A percentile compares a stretch with the other conserved stretches of the same genome.
These are phyloP conservation scores for Spilosoma lubricipeda DNA, from an alignment of 2,888 invertebrate genomes.

Conservation along the genomic window DNA sequence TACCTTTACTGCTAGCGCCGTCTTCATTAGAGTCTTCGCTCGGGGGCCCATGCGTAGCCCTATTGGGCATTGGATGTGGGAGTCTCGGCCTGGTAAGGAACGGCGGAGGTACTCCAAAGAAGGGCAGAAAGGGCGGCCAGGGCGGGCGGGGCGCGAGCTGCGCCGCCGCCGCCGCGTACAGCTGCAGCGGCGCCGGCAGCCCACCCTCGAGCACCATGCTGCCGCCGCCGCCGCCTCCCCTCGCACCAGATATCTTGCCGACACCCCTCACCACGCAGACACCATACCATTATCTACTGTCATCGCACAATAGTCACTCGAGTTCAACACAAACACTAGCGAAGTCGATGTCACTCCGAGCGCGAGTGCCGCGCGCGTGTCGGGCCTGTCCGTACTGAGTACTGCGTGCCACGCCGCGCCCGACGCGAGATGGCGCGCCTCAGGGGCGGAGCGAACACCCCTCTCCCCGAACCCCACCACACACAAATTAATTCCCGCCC, in stretches of 20 bases:
- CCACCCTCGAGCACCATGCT: slow-evolving; percentile 89
- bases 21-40: slow-evolving; percentile 86
- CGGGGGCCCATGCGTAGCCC: slow-evolving; percentile 83
- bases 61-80: slow-evolving; percentile 74
- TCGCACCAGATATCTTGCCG: slow-evolving; percentile 74
- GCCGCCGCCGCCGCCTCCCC: slow-evolving; percentile 63
- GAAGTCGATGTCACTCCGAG: slow-evolving; percentile 21
- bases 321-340: slow-evolving; percentile 36
- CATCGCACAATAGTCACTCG: slow-evolving; percentile 50
- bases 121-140: slow-evolving; percentile 88
- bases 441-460: slow-evolving; percentile 75
- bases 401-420: slow-evolving; percentile 52
- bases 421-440: slow-evolving; percentile 82
- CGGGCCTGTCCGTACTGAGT: slow-evolving; percentile 48
- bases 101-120: slow-evolving; percentile 87
- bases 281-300: slow-evolving; percentile 65
- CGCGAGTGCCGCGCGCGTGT: slow-evolving; percentile 29
- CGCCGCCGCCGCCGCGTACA: slow-evolving; percentile 90
- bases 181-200: slow-evolving; percentile 89
- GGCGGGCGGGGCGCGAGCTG: slow-evolving; percentile 85
- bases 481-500: slow-evolving; percentile 83
- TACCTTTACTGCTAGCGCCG: slow-evolving; percentile 83
- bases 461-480: slow-evolving; percentile 69
- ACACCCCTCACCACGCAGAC: slow-evolving; percentile 56
- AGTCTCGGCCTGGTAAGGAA: slow-evolving; percentile 81